Conservation (phyloP, 2,888 invertebrate genomes). For the Melikaiella ostensackeni region DNA sequence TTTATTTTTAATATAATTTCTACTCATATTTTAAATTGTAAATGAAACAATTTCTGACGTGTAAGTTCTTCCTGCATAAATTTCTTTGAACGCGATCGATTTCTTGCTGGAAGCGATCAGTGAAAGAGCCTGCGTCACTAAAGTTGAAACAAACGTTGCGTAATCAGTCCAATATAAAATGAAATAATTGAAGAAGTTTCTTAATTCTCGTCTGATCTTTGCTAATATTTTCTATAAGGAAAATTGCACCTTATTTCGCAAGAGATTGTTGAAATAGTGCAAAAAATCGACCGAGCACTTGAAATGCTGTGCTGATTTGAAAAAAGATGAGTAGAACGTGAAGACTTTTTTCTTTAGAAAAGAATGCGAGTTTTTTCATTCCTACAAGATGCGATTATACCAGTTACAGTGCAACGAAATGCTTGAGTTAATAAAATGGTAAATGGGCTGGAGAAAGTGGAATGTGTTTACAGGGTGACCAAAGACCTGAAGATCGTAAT, state of each 20-base stretch:
- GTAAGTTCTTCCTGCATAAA: not conserved
- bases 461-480: conserved; percentile 43
- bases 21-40: not conserved
- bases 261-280: not conserved
- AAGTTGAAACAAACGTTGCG: conserved; percentile 31
- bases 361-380: conserved; percentile 46
- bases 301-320: conserved; percentile 6
- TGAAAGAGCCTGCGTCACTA: conserved; percentile 15
- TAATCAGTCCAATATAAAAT: conserved; percentile 14
- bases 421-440: conserved; percentile 53
- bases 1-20: not conserved
- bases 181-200: conserved; percentile 18
- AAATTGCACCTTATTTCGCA: not conserved
- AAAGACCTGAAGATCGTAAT: conserved; percentile 39
- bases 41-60: not conserved
- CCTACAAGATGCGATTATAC: conserved; percentile 49
- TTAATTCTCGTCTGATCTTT: not conserved
- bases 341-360: conserved; percentile 44
- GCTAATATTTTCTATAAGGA: conserved; percentile 2
- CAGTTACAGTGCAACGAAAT: conserved; percentile 45
- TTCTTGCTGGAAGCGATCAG: conserved; percentile 29
- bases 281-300: conserved; percentile 12
- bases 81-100: conserved; percentile 18
- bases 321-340: not conserved
- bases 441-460: conserved; percentile 55